Evolutionary conservation across 2,888 invertebrate species (phyloP), one percentile per base, ranked within the genome.

Genomic region (Macrophya annulata): DNA sequence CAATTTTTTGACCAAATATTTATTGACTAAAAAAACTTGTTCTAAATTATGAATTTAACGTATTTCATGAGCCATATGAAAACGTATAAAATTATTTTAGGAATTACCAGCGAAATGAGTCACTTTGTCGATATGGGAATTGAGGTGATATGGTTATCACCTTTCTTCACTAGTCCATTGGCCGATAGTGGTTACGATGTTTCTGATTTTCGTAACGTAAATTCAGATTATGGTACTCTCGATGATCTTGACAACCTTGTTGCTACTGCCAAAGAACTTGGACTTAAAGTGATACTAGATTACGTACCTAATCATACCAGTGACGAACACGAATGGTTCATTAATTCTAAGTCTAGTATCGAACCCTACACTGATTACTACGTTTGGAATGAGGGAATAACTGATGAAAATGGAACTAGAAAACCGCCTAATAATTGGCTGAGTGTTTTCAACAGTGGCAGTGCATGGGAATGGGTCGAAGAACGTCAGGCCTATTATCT

Each of bases 111-210:
- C 8, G 95, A 94, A 86, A 89, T 96, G 21, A 94, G 95, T 40
- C 96, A 97, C 89, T 92, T 97, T 62, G 95, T 94, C 59, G 95
- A 96, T 25, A 91, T 96, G 8, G 96, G 96, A 12, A 95, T 97
- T 0, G 95, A 95, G 0, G 96, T 96, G 0, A 93, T 96, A 0
- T 96, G 96, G 95, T 89, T 97, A 4, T 96, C 96, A 65, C 97
- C 97, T 0, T 96, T 97, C 85, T 95, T n/a, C 65, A 4, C n/a
- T 12, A 82, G 94, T 1, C 96, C 97, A 0, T 96, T 96, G 96
- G 93, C 94, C 1, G 97, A 97, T 90, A 96, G 96, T 88, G 97
- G 97, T 0, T 97, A 97, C 89, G 97, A 97, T 88, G 95, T 97
- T 76, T 94, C 96, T 0, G 95, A 97, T 91, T 97, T 95, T 89